phyloP scores from a whole-genome alignment of 2,797 vertebrate species.

The Caiman crocodilus region DNA sequence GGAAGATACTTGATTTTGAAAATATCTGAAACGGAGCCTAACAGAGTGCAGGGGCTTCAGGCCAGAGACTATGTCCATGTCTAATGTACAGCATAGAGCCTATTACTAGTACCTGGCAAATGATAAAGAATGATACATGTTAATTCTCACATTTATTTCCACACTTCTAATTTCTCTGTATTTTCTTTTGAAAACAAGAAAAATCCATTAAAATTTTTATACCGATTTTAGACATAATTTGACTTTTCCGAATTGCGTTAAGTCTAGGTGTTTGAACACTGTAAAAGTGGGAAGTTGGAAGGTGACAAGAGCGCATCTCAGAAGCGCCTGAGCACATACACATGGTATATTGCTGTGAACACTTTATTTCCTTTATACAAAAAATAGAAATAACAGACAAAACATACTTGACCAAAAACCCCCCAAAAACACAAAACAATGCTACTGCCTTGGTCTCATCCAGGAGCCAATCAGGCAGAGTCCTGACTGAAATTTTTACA shows the following conservation, averaged over 20 bases:
- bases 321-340: neutral
- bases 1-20: neutral
- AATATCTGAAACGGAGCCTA: neutral
- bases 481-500: slow-evolving; percentile 47
- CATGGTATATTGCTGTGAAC: slow-evolving; percentile 67
- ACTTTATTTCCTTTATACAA: slow-evolving; percentile 84
- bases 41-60: neutral
- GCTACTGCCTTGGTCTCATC: slow-evolving; percentile 70
- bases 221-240: neutral
- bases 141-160: neutral
- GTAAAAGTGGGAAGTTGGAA: neutral
- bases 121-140: neutral
- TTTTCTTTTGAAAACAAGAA: slow-evolving; percentile 8
- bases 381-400: slow-evolving; percentile 80
- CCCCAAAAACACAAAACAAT: slow-evolving; percentile 41
- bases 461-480: slow-evolving; percentile 58
- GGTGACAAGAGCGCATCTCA: neutral
- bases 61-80: neutral
- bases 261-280: neutral
- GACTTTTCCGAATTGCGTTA: neutral
- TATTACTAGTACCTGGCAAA: neutral
- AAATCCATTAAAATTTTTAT: neutral
- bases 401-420: slow-evolving; percentile 17
- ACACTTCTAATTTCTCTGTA: neutral
- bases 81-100: neutral